Percentiles rank a stretch among this genome's conserved stretches.
These are phyloP conservation scores for Amblyopsis hoosieri DNA, from an alignment of 2,797 vertebrate species.

Conservation along the genomic window DNA sequence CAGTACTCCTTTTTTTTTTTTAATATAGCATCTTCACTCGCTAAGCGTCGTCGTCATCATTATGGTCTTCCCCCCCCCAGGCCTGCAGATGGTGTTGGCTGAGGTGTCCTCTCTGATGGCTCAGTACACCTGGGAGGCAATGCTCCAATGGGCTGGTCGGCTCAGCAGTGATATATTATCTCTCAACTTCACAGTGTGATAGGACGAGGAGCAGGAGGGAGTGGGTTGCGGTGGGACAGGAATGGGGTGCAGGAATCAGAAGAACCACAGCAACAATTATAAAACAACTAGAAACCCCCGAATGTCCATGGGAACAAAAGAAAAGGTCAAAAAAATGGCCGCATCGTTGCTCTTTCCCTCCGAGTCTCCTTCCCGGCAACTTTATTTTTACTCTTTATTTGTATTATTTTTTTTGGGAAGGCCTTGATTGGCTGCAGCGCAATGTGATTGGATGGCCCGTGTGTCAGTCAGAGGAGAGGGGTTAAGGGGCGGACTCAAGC, in stretches of 20 bases:
- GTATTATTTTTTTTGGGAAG: conserved; percentile 41
- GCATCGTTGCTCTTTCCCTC: conserved; percentile 60
- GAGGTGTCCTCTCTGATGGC: conserved; percentile 52
- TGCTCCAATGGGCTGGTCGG: conserved; percentile 64
- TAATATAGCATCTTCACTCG: conserved; percentile 38
- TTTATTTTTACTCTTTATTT: conserved; percentile 29
- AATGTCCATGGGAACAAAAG: conserved; percentile 54
- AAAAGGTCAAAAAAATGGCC: conserved; percentile 67
- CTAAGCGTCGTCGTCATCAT: conserved; percentile 39
- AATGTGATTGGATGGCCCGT: conserved; percentile 59
- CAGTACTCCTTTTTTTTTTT: conserved; percentile 55
- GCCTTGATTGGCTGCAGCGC: conserved; percentile 63
- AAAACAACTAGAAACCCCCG: conserved; percentile 71
- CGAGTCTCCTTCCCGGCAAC: conserved; percentile 64
- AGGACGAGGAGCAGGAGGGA: conserved; percentile 62
- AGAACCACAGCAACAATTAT: conserved; percentile 73
- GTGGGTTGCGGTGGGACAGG: conserved; percentile 11
- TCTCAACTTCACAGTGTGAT: conserved; percentile 83
- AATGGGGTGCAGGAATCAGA: conserved; percentile 58
- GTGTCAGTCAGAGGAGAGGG: conserved; percentile 51
- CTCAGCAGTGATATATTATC: conserved; percentile 73
- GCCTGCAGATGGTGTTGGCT: conserved; percentile 51
- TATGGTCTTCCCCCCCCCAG: conserved; percentile 58
- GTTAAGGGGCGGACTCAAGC: conserved; percentile 59
- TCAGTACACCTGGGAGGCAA: conserved; percentile 63